phyloP scores from a whole-genome alignment of 2,113 vertebrate genomes.

The Laticauda laticaudata region DNA sequence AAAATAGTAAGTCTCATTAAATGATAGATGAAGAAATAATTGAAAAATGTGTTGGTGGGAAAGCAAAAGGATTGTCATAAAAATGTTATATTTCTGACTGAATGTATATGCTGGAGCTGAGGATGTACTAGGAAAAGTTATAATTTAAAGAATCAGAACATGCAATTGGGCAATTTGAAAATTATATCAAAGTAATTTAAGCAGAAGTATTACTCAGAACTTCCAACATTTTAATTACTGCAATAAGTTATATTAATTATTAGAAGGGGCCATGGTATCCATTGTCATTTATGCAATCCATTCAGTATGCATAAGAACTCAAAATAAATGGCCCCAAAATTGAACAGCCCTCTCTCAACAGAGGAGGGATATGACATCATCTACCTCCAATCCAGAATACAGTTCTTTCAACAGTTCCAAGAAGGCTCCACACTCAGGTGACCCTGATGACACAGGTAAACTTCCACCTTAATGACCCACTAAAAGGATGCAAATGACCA shows the following conservation, averaged over 20 bases:
- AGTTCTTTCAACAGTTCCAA: no score
- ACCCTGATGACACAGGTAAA: no score
- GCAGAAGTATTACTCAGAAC: neutral
- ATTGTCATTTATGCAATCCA: neutral
- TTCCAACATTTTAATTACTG: neutral
- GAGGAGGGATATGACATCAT: no score
- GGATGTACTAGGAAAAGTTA: neutral
- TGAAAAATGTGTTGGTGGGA: neutral
- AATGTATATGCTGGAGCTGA: neutral
- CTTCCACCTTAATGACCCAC: no score
- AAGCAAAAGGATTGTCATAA: neutral
- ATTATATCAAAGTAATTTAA: neutral
- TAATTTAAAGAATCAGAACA: neutral
- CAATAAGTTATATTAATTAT: neutral
- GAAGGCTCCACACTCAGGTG: no score
- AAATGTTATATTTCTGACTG: neutral
- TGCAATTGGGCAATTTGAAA: neutral
- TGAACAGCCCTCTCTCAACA: no score
- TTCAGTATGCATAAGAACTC: neutral
- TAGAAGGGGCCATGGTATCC: neutral
- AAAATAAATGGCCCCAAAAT: no score
- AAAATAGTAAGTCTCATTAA: neutral
- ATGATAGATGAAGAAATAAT: neutral
- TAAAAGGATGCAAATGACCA: no score
- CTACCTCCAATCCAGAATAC: no score